Evolutionary conservation across 2,797 vertebrate species (phyloP).

Genomic region (Chiloscyllium punctatum): DNA sequence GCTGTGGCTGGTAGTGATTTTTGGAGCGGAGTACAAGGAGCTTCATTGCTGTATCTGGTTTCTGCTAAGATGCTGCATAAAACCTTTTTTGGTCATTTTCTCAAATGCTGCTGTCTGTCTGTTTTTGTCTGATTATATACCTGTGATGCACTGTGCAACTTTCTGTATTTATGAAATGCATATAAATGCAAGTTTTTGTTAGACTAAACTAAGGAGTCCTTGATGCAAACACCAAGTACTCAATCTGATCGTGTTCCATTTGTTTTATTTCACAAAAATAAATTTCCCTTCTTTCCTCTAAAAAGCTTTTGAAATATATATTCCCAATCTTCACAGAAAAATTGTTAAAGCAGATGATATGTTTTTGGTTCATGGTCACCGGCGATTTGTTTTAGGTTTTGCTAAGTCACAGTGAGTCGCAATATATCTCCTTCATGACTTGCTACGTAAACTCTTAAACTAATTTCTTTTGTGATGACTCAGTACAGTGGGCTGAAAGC

Average conservation of each 20-base stretch:
- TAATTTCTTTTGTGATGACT: background rate
- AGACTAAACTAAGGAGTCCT: background rate
- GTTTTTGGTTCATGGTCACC: background rate
- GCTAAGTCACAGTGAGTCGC: constrained; percentile 8
- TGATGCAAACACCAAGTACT: too few species aligned
- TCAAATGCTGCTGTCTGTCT: background rate
- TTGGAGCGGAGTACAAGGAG: background rate
- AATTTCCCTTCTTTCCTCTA: background rate
- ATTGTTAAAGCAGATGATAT: background rate
- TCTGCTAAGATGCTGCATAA: background rate
- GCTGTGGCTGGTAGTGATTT: background rate
- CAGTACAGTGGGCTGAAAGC: background rate
- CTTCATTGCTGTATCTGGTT: background rate
- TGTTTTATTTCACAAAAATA: background rate
- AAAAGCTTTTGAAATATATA: background rate
- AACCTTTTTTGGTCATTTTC: background rate
- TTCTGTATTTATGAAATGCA: background rate
- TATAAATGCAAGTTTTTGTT: background rate
- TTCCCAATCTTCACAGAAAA: background rate
- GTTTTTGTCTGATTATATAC: background rate
- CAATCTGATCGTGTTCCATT: background rate
- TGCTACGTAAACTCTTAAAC: background rate
- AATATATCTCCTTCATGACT: background rate
- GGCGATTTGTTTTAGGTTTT: background rate
- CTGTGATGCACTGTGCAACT: background rate